Conservation (phyloP, 2,113 vertebrate species). For the Seriola rivoliana region DNA sequence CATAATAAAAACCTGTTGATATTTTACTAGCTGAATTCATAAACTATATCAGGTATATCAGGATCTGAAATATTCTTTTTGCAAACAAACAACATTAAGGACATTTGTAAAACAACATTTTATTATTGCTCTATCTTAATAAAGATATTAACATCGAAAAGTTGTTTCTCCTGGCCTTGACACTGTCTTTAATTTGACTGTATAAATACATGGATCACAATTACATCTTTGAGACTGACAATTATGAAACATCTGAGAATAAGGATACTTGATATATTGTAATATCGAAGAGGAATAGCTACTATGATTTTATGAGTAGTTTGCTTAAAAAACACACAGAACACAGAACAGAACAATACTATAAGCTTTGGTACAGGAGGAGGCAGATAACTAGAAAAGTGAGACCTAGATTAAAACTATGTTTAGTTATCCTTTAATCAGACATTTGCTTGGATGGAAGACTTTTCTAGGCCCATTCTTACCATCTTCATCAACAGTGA, state of each 20-base stretch:
- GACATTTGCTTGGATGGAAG: background rate
- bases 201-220: too few relatives aligned
- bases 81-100: background rate
- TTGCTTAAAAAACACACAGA: background rate
- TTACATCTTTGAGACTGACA: too few relatives aligned
- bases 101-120: background rate
- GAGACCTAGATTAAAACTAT: background rate
- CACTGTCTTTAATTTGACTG: background rate
- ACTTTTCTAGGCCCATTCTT: constrained; percentile 46
- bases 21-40: background rate
- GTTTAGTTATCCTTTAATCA: background rate
- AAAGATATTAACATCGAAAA: too few relatives aligned
- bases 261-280: background rate
- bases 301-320: background rate
- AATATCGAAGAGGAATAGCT: background rate
- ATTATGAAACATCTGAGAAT: background rate
- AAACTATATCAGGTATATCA: background rate
- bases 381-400: background rate
- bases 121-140: background rate
- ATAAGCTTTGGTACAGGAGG: too few relatives aligned
- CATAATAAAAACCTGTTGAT: background rate
- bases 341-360: background rate
- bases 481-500: constrained; percentile 99
- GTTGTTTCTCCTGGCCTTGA: background rate
- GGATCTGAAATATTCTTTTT: background rate